Percentiles rank a stretch among this genome's conserved stretches.
These are phyloP conservation scores for Ectropis crepuscularia DNA, from an alignment of 2,888 invertebrate species.

Conservation along the genomic window DNA sequence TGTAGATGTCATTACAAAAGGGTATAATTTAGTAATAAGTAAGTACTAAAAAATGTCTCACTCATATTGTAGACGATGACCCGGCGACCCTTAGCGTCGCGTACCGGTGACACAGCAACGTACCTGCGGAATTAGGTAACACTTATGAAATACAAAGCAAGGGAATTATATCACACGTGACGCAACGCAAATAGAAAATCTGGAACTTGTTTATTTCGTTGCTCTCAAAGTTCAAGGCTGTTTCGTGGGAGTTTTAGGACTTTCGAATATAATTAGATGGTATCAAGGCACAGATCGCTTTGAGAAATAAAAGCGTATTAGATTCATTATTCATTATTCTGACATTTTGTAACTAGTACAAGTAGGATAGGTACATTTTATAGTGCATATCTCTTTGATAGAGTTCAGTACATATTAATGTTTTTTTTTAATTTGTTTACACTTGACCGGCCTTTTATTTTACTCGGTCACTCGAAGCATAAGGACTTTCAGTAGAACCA, in stretches of 20 bases:
- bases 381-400: no score
- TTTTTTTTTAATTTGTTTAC: no score
- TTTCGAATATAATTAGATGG: slow-evolving; percentile 7
- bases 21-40: slow-evolving; percentile 1
- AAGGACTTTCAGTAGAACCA: no score
- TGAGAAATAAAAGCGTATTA: background rate
- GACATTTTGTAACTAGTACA: background rate
- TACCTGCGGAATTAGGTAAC: slow-evolving; percentile 81
- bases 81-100: slow-evolving; percentile 89
- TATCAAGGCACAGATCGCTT: background rate
- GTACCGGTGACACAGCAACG: slow-evolving; percentile 89
- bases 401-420: no score
- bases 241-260: slow-evolving; percentile 6
- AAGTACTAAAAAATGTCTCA: slow-evolving; percentile 65
- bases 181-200: slow-evolving; percentile 21
- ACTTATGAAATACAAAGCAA: slow-evolving; percentile 53
- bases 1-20: no score
- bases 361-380: no score
- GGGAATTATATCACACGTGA: slow-evolving; percentile 57
- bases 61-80: slow-evolving; percentile 88
- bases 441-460: no score
- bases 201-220: slow-evolving; percentile 11
- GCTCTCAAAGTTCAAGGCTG: slow-evolving; percentile 20
- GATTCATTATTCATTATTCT: background rate
- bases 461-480: no score